Evolutionary conservation across 2,797 vertebrate genomes (phyloP), one percentile per base, ranked within the genome.

Genomic region (Luscinia megarhynchos): DNA sequence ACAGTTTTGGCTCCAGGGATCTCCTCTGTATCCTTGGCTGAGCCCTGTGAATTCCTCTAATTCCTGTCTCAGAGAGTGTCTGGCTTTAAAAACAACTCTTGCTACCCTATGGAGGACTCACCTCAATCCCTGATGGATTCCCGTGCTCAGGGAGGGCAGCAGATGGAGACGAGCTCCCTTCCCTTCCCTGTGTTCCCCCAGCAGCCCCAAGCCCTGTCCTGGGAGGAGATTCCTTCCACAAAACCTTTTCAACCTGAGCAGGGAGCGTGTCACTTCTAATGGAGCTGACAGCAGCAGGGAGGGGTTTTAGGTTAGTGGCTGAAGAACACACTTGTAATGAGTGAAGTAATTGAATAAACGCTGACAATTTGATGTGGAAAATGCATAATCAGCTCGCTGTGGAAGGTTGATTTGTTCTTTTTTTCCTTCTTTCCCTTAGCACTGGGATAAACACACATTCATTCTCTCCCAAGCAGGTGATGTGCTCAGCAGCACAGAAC

Each of bases 291-390:
- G 93, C 91, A 94, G 43, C 66, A 63, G 80, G 84, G 85, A 87
- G 75, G 63, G 92, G 73, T 86, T 94, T 94, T 67, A 69, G 91
- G 80, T 48, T 66, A 73, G 80, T 48, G 73, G 73, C 41, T 87
- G 80, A 88, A 83, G 85, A 93, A 77, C 57, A 27, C 62, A 18
- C 50, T 94, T 48, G 92, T 90, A 92, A 84, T 77, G 94, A 95
- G 93, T 77, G 92, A 87, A 91, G 90, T 94, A 89, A 96, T 73
- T 87, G 88, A 95, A 96, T 90, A 95, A 94, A 92, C 59, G 94
- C 70, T 97, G 94, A 94, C 94, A 88, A 90, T 87, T 93, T 85
- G 66, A 84, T 77, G 93, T 48, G 64, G 86, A 91, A 96, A 97
- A 76, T 80, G 93, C 96, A 95, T 79, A 58, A 95, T 96, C 96